Evolutionary conservation across 2,888 invertebrate genomes (phyloP).

Genomic region (Lasioglossum vierecki): DNA sequence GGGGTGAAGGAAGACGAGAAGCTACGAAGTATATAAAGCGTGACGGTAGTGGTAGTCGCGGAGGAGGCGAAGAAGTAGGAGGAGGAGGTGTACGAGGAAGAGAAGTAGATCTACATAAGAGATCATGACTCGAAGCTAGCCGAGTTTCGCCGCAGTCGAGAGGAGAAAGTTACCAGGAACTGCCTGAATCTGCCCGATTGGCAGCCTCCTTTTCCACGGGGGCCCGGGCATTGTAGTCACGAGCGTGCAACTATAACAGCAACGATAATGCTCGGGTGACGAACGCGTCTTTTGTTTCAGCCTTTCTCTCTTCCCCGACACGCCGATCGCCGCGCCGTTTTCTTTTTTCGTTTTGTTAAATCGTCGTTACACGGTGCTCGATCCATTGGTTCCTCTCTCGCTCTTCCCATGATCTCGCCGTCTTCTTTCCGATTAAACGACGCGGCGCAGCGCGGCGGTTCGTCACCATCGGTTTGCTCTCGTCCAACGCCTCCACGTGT

Average conservation of each 20-base stretch:
- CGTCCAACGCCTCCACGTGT: constrained; percentile 34
- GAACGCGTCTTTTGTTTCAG: constrained; percentile 63
- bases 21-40: constrained; percentile 22
- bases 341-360: constrained; percentile 3
- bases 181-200: constrained; percentile 77
- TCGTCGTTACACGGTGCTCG: constrained; percentile 35
- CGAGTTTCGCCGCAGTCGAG: constrained; percentile 76
- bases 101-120: constrained; percentile 77
- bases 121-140: constrained; percentile 79
- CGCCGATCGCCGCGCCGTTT: not conserved
- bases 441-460: not conserved
- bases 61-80: constrained; percentile 34
- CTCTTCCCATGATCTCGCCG: not conserved
- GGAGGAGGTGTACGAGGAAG: constrained; percentile 32
- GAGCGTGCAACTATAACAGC: constrained; percentile 69
- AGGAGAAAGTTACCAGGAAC: constrained; percentile 81
- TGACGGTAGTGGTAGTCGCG: constrained; percentile 22
- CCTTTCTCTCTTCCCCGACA: constrained; percentile 20
- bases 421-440: not conserved
- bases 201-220: constrained; percentile 71
- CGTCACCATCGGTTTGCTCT: constrained; percentile 19
- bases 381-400: constrained; percentile 21
- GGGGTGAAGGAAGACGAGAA: constrained; percentile 33
- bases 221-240: constrained; percentile 76
- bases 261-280: constrained; percentile 69